Evolutionary conservation across 2,113 vertebrate species (phyloP).

Genomic region (Zeus faber): DNA sequence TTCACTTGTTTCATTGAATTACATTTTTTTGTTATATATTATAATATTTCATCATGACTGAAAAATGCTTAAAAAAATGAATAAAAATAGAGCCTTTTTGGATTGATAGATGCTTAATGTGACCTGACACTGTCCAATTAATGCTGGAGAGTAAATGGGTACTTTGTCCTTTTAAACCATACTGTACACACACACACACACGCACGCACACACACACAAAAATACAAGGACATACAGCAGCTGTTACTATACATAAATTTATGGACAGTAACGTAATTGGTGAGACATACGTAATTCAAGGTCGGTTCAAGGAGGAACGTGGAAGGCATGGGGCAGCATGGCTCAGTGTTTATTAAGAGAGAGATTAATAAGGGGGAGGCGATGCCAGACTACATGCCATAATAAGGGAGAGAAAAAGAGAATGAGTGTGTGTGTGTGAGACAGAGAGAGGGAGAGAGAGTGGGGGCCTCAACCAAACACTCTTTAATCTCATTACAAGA

Average conservation of each 20-base stretch:
- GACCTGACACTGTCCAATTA: too few relatives aligned
- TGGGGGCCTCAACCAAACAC: neutral
- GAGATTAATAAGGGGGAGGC: constrained; percentile 48
- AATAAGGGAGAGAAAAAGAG: constrained; percentile 37
- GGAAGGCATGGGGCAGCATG: constrained; percentile 28
- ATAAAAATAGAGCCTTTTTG: too few relatives aligned
- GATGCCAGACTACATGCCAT: constrained; percentile 38
- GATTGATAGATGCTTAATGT: too few relatives aligned
- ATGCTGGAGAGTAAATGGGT: too few relatives aligned
- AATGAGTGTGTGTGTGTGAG: constrained; percentile 14
- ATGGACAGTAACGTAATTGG: constrained; percentile 39
- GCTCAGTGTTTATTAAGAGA: constrained; percentile 59
- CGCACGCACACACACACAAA: constrained; percentile 7
- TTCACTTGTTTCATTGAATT: too few relatives aligned
- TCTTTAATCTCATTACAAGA: neutral
- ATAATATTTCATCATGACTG: too few relatives aligned
- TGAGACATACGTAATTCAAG: constrained; percentile 38
- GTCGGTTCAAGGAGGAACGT: constrained; percentile 34
- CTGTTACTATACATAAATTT: too few relatives aligned
- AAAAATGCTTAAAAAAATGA: too few relatives aligned
- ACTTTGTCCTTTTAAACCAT: too few relatives aligned
- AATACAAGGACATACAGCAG: neutral
- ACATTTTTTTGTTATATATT: too few relatives aligned
- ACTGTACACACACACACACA: constrained; percentile 12
- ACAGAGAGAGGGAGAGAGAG: neutral